A percentile compares a stretch with the other conserved stretches of the same genome.
Conservation (phyloP, 2,888 invertebrate species). For the Oeneis ivallda region DNA sequence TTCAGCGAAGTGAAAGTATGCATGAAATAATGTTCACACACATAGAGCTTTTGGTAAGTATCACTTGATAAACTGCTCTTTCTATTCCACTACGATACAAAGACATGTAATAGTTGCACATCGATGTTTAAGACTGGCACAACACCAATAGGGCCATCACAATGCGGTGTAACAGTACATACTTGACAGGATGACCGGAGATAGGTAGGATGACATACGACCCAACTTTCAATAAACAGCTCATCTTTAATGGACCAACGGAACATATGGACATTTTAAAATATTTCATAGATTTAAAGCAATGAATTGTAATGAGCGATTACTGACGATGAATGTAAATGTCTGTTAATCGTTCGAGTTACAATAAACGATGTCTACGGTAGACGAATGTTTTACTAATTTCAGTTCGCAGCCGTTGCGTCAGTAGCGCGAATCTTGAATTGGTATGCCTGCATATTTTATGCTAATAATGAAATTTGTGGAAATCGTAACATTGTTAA, state of each 20-base stretch:
- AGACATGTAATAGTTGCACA: not conserved
- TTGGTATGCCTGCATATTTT: constrained; percentile 69
- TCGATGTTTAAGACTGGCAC: constrained; percentile 52
- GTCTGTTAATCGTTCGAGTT: constrained; percentile 56
- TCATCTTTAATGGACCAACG: constrained; percentile 34
- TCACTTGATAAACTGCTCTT: not conserved
- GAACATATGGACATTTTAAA: constrained; percentile 29
- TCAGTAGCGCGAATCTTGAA: constrained; percentile 60
- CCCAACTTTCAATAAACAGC: constrained; percentile 47
- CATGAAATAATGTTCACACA: too few species aligned
- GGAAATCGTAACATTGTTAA: constrained; percentile 48
- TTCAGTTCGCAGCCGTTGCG: constrained; percentile 66
- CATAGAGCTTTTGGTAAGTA: not conserved
- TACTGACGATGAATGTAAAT: constrained; percentile 67
- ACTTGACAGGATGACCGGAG: constrained; percentile 66
- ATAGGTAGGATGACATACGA: constrained; percentile 60
- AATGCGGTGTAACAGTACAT: constrained; percentile 72
- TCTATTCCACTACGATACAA: not conserved
- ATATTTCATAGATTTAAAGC: constrained; percentile 46
- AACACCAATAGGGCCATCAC: constrained; percentile 66
- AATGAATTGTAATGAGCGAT: constrained; percentile 55
- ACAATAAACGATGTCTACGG: constrained; percentile 66
- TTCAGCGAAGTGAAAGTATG: too few species aligned
- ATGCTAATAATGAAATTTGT: constrained; percentile 68
- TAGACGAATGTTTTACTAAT: constrained; percentile 72